Conservation (phyloP, 2,888 invertebrate genomes). For the Drosophila kuntzei region DNA sequence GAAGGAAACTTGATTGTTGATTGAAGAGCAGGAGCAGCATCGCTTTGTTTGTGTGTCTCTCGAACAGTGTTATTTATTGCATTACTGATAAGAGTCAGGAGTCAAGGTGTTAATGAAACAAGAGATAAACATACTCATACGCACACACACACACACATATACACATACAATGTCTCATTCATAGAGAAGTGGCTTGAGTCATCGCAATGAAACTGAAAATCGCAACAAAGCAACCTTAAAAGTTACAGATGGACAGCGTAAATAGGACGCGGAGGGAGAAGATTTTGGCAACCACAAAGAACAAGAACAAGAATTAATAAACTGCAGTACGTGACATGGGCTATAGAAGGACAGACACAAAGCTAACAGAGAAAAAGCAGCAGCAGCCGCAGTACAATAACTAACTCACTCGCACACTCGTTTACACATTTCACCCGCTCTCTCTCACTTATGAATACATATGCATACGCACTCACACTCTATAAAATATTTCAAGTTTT, state of each 20-base stretch:
- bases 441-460: slow-evolving; percentile 10
- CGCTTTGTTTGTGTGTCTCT: slow-evolving; percentile 13
- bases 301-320: slow-evolving; percentile 34
- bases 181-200: slow-evolving; percentile 49
- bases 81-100: slow-evolving; percentile 44
- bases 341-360: not conserved
- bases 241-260: slow-evolving; percentile 8
- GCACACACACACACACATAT: slow-evolving; percentile 2
- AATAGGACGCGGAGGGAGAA: not conserved
- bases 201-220: slow-evolving; percentile 21
- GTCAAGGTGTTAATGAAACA: slow-evolving; percentile 46
- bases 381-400: slow-evolving; percentile 16
- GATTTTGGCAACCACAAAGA: slow-evolving; percentile 15
- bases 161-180: slow-evolving; percentile 15
- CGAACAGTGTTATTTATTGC: slow-evolving; percentile 20
- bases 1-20: not conserved
- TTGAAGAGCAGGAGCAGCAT: slow-evolving; percentile 9
- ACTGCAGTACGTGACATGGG: slow-evolving; percentile 45
- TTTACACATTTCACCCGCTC: slow-evolving; percentile 9
- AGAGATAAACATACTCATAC: slow-evolving; percentile 17
- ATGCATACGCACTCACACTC: slow-evolving; percentile 10
- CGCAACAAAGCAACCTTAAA: slow-evolving; percentile 24
- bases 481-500: slow-evolving; percentile 19
- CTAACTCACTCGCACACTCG: slow-evolving; percentile 22
- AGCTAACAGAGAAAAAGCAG: slow-evolving; percentile 18